These are phyloP conservation scores for Rhinoraja longicauda DNA, from an alignment of 2,797 vertebrate species.

Conservation along the genomic window DNA sequence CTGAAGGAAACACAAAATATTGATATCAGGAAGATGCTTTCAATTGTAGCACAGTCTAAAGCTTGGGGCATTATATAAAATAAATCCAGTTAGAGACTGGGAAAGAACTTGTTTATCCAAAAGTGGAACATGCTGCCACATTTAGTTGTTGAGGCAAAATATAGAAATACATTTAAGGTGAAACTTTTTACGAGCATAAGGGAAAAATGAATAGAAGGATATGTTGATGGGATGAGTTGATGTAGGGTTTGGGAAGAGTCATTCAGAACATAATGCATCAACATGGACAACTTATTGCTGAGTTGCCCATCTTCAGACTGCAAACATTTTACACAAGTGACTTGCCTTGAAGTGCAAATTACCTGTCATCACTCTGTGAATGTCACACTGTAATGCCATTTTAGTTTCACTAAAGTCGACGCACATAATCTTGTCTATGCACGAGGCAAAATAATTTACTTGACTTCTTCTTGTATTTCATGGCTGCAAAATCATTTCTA, in stretches of 20 bases:
- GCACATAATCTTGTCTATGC: neutral
- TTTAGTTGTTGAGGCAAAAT: neutral
- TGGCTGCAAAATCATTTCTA: neutral
- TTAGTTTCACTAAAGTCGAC: neutral
- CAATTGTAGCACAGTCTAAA: neutral
- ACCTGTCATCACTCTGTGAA: neutral
- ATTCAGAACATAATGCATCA: no score
- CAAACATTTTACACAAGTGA: neutral
- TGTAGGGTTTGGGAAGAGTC: neutral
- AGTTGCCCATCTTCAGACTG: neutral
- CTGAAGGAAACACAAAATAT: neutral
- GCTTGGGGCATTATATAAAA: neutral
- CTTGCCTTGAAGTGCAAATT: neutral
- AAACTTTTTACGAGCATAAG: neutral
- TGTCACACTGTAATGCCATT: neutral
- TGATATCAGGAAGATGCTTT: neutral
- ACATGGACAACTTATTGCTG: neutral
- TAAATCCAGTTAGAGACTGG: neutral
- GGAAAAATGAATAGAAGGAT: neutral
- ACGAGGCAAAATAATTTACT: neutral
- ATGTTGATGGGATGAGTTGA: neutral
- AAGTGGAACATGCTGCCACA: neutral
- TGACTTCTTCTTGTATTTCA: conserved; percentile 17
- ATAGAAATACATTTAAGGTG: neutral
- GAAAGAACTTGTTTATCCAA: neutral